phyloP scores from a whole-genome alignment of 2,113 vertebrate species.

The Alethe castanea region DNA sequence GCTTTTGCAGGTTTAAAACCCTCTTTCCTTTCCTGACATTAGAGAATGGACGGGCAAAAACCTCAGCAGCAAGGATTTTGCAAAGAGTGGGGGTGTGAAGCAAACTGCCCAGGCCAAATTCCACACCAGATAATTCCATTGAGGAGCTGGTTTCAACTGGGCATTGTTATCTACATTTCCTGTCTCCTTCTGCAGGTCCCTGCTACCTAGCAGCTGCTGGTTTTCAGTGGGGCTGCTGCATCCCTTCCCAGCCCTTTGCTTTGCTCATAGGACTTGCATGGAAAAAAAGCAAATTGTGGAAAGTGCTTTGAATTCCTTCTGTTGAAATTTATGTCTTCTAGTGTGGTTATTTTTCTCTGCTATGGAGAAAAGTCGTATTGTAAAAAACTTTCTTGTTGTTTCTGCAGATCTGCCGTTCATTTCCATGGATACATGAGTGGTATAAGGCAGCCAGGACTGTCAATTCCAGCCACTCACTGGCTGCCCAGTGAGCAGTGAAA shows the following conservation, averaged over 20 bases:
- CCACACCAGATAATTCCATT: constrained; percentile 63
- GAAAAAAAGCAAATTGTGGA: neutral
- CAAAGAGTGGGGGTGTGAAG: neutral
- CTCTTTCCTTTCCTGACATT: neutral
- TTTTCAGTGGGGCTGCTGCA: neutral
- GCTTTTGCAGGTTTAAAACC: neutral
- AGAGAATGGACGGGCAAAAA: neutral
- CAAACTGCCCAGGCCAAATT: constrained; percentile 19
- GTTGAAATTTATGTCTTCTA: neutral
- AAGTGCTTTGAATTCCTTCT: constrained; percentile 11
- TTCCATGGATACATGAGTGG: constrained; percentile 36
- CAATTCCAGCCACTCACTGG: constrained; percentile 42
- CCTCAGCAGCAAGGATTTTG: neutral
- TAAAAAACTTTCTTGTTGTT: constrained; percentile 22
- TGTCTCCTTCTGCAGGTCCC: neutral
- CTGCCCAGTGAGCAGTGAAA: constrained; percentile 14
- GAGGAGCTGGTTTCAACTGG: neutral
- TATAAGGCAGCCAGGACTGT: constrained; percentile 2
- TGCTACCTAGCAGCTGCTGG: constrained; percentile 46
- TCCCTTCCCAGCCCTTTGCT: neutral
- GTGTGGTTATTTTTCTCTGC: neutral
- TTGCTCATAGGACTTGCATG: neutral
- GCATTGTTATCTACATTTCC: constrained; percentile 34
- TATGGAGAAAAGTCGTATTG: neutral
- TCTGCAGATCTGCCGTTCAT: constrained; percentile 23